phyloP scores from a whole-genome alignment of 1,140 invertebrate species.

The Anagrus nilaparvatae region DNA sequence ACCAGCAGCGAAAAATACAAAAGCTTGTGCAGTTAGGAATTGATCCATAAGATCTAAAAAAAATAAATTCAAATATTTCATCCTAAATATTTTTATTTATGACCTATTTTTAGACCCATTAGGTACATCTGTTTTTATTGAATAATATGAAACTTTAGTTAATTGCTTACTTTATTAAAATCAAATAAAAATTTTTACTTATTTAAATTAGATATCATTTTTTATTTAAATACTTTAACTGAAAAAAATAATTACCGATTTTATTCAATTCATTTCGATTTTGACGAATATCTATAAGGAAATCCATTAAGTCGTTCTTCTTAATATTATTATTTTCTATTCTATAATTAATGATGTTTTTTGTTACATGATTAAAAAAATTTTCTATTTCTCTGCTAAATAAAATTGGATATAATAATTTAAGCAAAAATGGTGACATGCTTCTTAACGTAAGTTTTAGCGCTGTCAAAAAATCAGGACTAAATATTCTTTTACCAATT shows the following conservation, averaged over 20 bases:
- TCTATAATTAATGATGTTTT: conserved; percentile 37
- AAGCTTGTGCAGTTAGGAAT: conserved; percentile 46
- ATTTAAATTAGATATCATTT: conserved; percentile 26
- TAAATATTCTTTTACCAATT: conserved; percentile 30
- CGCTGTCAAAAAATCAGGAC: conserved; percentile 18
- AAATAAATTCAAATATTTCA: too few species aligned
- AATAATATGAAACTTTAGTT: not conserved
- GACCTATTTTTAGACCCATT: conserved; percentile 37
- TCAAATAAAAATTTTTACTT: not conserved
- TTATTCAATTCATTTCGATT: conserved; percentile 19
- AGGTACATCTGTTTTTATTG: conserved; percentile 26
- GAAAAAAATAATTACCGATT: conserved; percentile 31
- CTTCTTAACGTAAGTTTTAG: conserved; percentile 21
- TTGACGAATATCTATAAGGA: conserved; percentile 43
- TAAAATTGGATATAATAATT: conserved; percentile 12
- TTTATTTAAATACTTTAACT: too few species aligned
- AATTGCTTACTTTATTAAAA: not conserved
- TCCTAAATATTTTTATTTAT: too few species aligned
- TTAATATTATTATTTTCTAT: conserved; percentile 37
- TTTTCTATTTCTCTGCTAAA: conserved; percentile 29
- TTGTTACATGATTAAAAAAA: conserved; percentile 39
- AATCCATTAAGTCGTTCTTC: conserved; percentile 44
- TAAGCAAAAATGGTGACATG: conserved; percentile 17
- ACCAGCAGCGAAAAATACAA: too few species aligned
- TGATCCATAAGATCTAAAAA: conserved; percentile 21